phyloP scores from a whole-genome alignment of 2,888 invertebrate species.

The Zaprionus bogoriensis region DNA sequence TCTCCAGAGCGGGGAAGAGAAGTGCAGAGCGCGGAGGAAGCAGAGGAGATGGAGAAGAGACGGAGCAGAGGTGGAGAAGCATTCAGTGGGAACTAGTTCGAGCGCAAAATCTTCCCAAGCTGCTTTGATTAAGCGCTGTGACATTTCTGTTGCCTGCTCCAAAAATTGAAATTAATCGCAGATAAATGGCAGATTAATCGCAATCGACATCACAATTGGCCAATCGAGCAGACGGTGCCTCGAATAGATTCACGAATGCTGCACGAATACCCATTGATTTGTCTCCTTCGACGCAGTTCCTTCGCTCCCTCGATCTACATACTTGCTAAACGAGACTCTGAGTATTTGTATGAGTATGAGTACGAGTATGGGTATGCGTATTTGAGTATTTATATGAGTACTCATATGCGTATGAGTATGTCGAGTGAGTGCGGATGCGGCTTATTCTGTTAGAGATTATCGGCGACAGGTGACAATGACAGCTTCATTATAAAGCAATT shows the following conservation, averaged over 20 bases:
- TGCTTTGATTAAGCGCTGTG: constrained; percentile 70
- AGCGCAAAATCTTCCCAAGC: constrained; percentile 66
- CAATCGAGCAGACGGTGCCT: constrained; percentile 15
- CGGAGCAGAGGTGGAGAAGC: not conserved
- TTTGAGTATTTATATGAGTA: constrained; percentile 2
- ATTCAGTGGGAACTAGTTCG: constrained; percentile 65
- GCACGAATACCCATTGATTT: constrained; percentile 4
- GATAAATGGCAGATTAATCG: constrained; percentile 73
- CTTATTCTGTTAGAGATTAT: constrained; percentile 66
- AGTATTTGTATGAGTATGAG: constrained; percentile 5
- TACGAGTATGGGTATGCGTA: not conserved
- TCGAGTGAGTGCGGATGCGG: constrained; percentile 15
- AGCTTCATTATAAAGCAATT: constrained; percentile 80
- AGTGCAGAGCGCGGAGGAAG: not conserved
- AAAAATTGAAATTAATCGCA: constrained; percentile 45
- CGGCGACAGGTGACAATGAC: constrained; percentile 80
- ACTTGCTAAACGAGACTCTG: not conserved
- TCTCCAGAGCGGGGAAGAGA: constrained; percentile 27
- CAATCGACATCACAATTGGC: constrained; percentile 27
- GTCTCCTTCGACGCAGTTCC: too few species aligned
- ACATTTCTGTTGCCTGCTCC: constrained; percentile 65
- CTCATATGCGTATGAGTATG: too few species aligned
- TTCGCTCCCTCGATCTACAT: not conserved
- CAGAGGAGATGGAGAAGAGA: not conserved
- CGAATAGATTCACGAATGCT: constrained; percentile 45